Base-by-base conservation (phyloP, 2,113 vertebrate species). In the Chaetodon auriga region DNA sequence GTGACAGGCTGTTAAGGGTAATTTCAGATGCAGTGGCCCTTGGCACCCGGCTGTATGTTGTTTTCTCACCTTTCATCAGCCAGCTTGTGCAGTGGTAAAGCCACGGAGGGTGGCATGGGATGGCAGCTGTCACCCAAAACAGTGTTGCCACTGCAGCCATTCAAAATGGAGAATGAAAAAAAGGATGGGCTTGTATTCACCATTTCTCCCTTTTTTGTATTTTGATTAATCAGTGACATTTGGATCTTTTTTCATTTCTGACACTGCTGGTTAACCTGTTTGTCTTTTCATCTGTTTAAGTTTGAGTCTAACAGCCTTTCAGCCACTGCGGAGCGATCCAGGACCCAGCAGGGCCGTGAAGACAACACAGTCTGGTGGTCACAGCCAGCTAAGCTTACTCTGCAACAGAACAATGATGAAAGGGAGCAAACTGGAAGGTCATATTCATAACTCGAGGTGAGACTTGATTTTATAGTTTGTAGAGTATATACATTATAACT, bases 1-100 rank as follows among this genome's bases (percentile, higher is more conserved):
- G 61, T 60, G 55, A 64, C 70, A 75, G 78, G 81, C 76, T 45
- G 63, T 71, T 71, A 25, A 12, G 54, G 36, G 53, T 81, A 4
- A 87, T 86, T 87, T 80, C 62, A 62, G 55, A 87, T 53, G 72
- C 62, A 55, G 57, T 23, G 62, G 64, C 69, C 38, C 58, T 41
- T 75, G 62, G 83, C 57, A 65, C 19, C 54, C 30, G 25, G 48
- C 57, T 62, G 75, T n/a, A 55, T 71, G 58, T 62, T 6, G 49
- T 38, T 83, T 78, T 80, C 69, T 76, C 79, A 78, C 82, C 68
- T 80, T 58, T 77, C 75, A 68, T 75, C 18, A 64, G 54, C 21
- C 75, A 48, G 46, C 64, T 36, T 53, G 49, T 55, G 69, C 38
- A 14, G 73, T 23, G 51, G 36, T 72, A 61, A 53, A 68, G 41